Base-by-base conservation (phyloP, 2,888 invertebrate species). In the Agonopterix heracliana region DNA sequence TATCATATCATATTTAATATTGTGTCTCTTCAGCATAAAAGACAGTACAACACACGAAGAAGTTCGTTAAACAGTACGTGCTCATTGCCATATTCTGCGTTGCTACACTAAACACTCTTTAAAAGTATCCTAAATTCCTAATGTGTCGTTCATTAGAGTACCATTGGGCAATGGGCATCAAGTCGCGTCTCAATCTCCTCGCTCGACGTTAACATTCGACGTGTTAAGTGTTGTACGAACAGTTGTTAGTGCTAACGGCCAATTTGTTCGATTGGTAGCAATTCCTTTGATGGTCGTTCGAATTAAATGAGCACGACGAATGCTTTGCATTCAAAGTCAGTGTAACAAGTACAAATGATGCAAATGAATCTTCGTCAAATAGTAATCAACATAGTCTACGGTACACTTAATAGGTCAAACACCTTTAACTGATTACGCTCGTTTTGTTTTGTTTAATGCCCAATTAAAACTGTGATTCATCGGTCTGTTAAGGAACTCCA, bases 401-500 rank as follows among this genome's bases (percentile, higher is more conserved):
- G 17, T 26, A 43, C 38, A 42, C 47, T 44, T 47, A 41, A 50
- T 47, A 47, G 45, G 50, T 47, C 47, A 47, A 42, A 13, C 45
- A 51, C 50, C 50, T 51, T 36, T 38, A 38, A 26, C 26, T 26
- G 26, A 26, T 26, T 5, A 5, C 26, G 7, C 26, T 26, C 26
- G 26, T 26, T 26, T 26, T 26, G 26, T 26, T 2, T 26, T 26
- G 2, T 26, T 7, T 5, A 26, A 26, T 26, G 26, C 26, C 26
- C 26, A 26, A 26, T 26, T 26, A 26, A 26, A 26, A 26, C 26
- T 26, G 26, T 26, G 26, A 26, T 26, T 26, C 26, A 26, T 26
- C 26, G 26, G 26, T 26, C 26, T 26, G 26, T 49, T 1, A 81
- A 91, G 91, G 96, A 96, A 90, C 91, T 96, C 82, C 96, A 96